Conservation (phyloP, 2,797 vertebrate species). For the Squalus acanthias region DNA sequence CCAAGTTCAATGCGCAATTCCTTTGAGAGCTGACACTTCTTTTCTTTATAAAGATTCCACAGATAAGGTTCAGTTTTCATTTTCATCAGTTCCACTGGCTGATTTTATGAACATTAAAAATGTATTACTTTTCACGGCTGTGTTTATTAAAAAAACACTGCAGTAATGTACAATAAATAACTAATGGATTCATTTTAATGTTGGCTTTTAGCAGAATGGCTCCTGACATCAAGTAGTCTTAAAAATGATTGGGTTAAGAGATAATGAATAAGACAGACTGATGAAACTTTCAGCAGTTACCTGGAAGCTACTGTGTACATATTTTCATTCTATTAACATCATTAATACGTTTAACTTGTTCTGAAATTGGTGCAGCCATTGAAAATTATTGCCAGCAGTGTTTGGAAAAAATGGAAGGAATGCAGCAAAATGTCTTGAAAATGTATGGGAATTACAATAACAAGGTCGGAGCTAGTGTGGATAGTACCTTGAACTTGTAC, state of each 20-base stretch:
- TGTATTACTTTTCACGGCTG: slow-evolving; percentile 13
- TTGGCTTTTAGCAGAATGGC: not conserved
- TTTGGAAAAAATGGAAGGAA: not conserved
- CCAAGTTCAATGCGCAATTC: not conserved
- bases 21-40: not conserved
- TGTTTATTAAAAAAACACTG: not conserved
- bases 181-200: not conserved
- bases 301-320: not conserved
- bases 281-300: not conserved
- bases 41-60: not conserved
- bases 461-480: not conserved
- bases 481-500: not conserved
- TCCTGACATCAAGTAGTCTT: not conserved
- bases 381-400: not conserved
- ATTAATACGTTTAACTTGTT: not conserved
- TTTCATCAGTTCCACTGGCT: slow-evolving; percentile 30
- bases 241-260: not conserved
- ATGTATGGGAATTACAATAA: not conserved
- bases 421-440: not conserved
- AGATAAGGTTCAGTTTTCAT: not conserved
- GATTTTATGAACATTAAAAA: slow-evolving; percentile 30
- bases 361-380: not conserved
- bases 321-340: slow-evolving; percentile 1
- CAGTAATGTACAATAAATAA: not conserved
- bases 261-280: not conserved